Percentiles rank a stretch among this genome's conserved stretches.
Conservation (phyloP, 2,888 invertebrate species). For the Subacronicta megacephala region DNA sequence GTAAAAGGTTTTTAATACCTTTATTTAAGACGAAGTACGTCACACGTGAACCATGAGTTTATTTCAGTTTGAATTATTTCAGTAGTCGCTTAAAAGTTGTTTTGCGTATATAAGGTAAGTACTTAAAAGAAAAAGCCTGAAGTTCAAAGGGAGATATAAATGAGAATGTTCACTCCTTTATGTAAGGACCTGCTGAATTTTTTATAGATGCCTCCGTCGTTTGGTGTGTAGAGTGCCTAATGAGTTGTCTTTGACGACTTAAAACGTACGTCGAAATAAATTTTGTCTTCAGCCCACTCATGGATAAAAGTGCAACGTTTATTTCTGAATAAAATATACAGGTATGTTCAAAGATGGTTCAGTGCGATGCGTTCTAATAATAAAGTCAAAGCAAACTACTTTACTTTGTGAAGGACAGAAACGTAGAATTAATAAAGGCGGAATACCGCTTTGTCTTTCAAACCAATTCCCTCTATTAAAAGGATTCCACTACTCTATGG, state of each 20-base stretch:
- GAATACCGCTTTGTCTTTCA: slow-evolving; percentile 68
- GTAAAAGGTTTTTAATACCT: neutral
- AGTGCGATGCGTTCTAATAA: slow-evolving; percentile 22
- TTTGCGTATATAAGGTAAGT: slow-evolving; percentile 57
- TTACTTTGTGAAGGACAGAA: slow-evolving; percentile 29
- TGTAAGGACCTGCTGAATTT: slow-evolving; percentile 74
- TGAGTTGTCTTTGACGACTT: slow-evolving; percentile 77
- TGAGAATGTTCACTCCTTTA: slow-evolving; percentile 68
- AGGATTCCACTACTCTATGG: slow-evolving; percentile 65
- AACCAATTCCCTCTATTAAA: slow-evolving; percentile 75
- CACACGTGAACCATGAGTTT: slow-evolving; percentile 24
- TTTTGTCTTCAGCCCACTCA: slow-evolving; percentile 59
- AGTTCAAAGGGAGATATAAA: slow-evolving; percentile 77
- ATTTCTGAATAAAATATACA: slow-evolving; percentile 21
- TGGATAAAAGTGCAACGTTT: slow-evolving; percentile 48
- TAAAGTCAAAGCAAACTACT: slow-evolving; percentile 25
- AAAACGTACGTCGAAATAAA: slow-evolving; percentile 67
- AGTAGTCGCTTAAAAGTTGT: slow-evolving; percentile 54
- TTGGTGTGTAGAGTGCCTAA: slow-evolving; percentile 77
- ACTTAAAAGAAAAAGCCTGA: slow-evolving; percentile 73
- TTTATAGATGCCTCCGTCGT: slow-evolving; percentile 72
- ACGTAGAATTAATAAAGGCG: slow-evolving; percentile 70
- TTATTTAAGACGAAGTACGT: too few relatives aligned
- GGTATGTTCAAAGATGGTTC: slow-evolving; percentile 11
- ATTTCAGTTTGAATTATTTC: too few relatives aligned